Conservation (phyloP, 1,140 invertebrate species). For the Penaeus vannamei region DNA sequence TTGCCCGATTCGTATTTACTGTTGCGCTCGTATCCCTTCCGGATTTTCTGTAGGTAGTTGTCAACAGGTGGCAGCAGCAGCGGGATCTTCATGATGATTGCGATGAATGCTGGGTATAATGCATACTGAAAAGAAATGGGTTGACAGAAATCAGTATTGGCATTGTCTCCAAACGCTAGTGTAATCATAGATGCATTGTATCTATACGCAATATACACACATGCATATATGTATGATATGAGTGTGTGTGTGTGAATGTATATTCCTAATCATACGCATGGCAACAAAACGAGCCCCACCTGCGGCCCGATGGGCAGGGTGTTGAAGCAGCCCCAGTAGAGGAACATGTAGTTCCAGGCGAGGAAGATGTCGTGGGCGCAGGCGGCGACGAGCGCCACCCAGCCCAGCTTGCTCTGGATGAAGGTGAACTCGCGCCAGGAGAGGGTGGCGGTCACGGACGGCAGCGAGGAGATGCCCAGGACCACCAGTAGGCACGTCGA, state of each 20-base stretch:
- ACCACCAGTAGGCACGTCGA: constrained; percentile 66
- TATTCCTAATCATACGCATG: neutral
- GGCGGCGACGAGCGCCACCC: constrained; percentile 67
- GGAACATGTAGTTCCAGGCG: constrained; percentile 68
- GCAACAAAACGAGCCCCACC: constrained; percentile 19
- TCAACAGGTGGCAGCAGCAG: constrained; percentile 68
- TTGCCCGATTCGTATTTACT: constrained; percentile 24
- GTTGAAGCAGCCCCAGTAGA: constrained; percentile 67
- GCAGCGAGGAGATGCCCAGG: constrained; percentile 68
- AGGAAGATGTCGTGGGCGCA: constrained; percentile 66
- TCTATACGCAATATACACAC: neutral
- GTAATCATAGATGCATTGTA: neutral
- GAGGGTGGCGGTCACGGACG: constrained; percentile 67
- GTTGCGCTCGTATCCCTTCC: constrained; percentile 65
- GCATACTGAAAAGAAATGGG: constrained; percentile 66
- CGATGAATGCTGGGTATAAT: constrained; percentile 67
- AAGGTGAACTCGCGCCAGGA: constrained; percentile 69
- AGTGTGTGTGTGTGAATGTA: neutral
- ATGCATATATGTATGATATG: neutral
- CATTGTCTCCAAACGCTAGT: neutral
- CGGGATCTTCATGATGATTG: constrained; percentile 68
- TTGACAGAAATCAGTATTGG: neutral
- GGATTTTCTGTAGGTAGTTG: constrained; percentile 68
- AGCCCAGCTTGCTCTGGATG: constrained; percentile 69
- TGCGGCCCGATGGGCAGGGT: constrained; percentile 67